Evolutionary conservation across 2,888 invertebrate genomes (phyloP).

Genomic region (Tryphoninae sp.): DNA sequence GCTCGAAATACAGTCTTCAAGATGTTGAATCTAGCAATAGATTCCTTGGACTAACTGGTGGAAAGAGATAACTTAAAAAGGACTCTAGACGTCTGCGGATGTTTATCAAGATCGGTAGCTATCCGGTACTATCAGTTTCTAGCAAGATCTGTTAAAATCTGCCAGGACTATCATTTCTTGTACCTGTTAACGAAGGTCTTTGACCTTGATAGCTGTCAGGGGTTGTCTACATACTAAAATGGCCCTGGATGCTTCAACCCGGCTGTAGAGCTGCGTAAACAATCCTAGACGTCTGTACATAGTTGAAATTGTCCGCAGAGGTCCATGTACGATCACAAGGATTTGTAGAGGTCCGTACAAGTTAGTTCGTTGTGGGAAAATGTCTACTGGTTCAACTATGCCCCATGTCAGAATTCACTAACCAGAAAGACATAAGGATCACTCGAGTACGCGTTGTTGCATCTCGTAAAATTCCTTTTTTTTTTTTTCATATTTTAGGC

Average conservation of each 20-base stretch:
- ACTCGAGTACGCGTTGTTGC: slow-evolving; percentile 35
- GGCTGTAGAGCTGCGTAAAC: too few relatives aligned
- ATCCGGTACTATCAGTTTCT: too few relatives aligned
- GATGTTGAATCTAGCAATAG: neutral
- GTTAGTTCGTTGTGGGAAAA: slow-evolving; percentile 6
- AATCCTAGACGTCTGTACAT: too few relatives aligned
- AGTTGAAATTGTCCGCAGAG: too few relatives aligned
- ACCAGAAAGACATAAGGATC: slow-evolving; percentile 12
- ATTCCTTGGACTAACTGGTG: slow-evolving; percentile 12
- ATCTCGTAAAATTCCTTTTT: slow-evolving; percentile 25
- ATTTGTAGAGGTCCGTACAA: neutral
- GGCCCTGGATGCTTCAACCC: too few relatives aligned
- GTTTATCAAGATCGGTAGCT: too few relatives aligned
- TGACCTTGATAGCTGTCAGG: too few relatives aligned
- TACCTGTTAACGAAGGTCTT: too few relatives aligned
- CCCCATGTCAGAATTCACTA: slow-evolving; percentile 8
- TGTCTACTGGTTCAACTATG: slow-evolving; percentile 31
- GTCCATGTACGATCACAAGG: too few relatives aligned
- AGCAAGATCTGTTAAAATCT: too few relatives aligned
- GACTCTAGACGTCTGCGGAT: neutral
- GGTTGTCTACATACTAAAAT: too few relatives aligned
- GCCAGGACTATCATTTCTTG: too few relatives aligned
- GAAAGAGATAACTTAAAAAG: slow-evolving; percentile 9
- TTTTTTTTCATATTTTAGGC: slow-evolving; percentile 29
- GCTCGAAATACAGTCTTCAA: slow-evolving; percentile 15